Evolutionary conservation across 2,888 invertebrate genomes (phyloP).

Genomic region (Cyrtodaria siliqua): DNA sequence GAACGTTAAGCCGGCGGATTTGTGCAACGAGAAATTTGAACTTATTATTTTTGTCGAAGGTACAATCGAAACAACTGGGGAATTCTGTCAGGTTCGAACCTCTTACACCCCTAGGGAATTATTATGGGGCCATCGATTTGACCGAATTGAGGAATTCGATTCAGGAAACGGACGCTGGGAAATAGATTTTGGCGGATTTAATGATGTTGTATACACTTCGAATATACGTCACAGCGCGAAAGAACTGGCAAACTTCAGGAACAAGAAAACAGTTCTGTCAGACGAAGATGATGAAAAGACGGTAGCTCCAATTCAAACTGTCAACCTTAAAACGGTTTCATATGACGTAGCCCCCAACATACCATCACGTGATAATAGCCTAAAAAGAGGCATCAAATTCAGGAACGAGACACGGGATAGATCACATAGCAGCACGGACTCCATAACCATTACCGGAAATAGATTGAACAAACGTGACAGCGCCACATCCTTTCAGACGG

Average conservation of each 20-base stretch:
- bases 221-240: slow-evolving; percentile 72
- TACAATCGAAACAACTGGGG: slow-evolving; percentile 93
- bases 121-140: slow-evolving; percentile 83
- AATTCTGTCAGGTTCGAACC: slow-evolving; percentile 86
- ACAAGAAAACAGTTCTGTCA: slow-evolving; percentile 28
- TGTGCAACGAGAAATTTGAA: slow-evolving; percentile 91
- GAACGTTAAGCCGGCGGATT: slow-evolving; percentile 94
- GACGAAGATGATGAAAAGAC: slow-evolving; percentile 30
- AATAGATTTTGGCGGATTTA: slow-evolving; percentile 77
- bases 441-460: background rate
- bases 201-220: slow-evolving; percentile 76
- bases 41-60: slow-evolving; percentile 98
- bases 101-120: slow-evolving; percentile 86
- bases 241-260: slow-evolving; percentile 59
- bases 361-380: slow-evolving; percentile 33
- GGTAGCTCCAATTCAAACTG: slow-evolving; percentile 23
- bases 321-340: slow-evolving; percentile 40
- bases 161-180: slow-evolving; percentile 76
- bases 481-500: slow-evolving; percentile 52
- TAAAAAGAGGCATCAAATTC: slow-evolving; percentile 18
- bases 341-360: slow-evolving; percentile 47
- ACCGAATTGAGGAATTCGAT: slow-evolving; percentile 78
- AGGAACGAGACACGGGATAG: slow-evolving; percentile 5
- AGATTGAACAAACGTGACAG: slow-evolving; percentile 24
- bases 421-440: background rate